phyloP scores from a whole-genome alignment of 1,140 invertebrate genomes.

The Caenorhabditis brenneri region DNA sequence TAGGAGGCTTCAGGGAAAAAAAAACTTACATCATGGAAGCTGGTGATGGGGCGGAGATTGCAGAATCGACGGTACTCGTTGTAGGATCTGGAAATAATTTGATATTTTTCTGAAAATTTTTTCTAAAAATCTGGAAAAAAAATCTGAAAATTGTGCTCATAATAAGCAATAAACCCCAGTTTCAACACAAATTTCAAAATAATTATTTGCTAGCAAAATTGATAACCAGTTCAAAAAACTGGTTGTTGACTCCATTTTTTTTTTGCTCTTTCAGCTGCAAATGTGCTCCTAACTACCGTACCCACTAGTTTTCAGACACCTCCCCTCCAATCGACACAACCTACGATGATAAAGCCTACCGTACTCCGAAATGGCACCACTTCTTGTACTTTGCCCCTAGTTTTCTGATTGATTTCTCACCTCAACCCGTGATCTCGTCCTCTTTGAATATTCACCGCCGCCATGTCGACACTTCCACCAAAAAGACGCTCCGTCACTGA shows the following conservation, averaged over 20 bases:
- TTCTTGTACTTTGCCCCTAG: not conserved
- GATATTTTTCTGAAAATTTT: too few relatives aligned
- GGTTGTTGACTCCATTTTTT: too few relatives aligned
- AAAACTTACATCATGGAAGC: constrained; percentile 48
- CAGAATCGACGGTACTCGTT: constrained; percentile 82
- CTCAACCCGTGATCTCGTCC: constrained; percentile 81
- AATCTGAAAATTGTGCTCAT: too few relatives aligned
- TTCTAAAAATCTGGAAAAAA: too few relatives aligned
- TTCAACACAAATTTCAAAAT: too few relatives aligned
- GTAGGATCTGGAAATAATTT: constrained; percentile 77
- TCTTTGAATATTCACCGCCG: constrained; percentile 76
- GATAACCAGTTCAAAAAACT: too few relatives aligned
- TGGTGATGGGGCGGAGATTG: constrained; percentile 76
- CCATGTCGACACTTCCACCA: constrained; percentile 73
- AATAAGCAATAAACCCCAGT: too few relatives aligned
- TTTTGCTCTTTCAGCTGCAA: too few relatives aligned
- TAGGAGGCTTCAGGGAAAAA: not conserved
- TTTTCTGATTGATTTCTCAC: not conserved
- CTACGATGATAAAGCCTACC: not conserved
- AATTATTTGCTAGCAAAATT: too few relatives aligned
- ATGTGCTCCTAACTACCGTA: not conserved
- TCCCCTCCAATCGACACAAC: too few relatives aligned
- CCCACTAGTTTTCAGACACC: too few relatives aligned
- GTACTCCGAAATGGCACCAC: not conserved
- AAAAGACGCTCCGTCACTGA: constrained; percentile 56